Evolutionary conservation across 2,888 invertebrate species (phyloP).

Genomic region (Eubasilissa splendida): DNA sequence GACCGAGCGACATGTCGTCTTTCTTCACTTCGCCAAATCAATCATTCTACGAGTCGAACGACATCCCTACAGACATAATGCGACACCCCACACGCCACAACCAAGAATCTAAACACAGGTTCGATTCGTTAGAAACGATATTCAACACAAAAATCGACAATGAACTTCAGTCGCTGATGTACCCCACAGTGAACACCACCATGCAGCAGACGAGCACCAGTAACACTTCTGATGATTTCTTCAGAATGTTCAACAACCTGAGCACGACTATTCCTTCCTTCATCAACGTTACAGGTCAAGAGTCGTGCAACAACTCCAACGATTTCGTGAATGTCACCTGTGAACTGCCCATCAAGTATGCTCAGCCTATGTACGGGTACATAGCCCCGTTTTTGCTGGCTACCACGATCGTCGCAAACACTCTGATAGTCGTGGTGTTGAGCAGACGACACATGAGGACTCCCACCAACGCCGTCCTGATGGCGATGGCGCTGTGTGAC

Average conservation of each 20-base stretch:
- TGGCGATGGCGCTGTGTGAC: constrained; percentile 97
- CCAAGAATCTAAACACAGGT: constrained; percentile 31
- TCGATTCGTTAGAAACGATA: constrained; percentile 34
- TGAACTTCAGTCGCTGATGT: constrained; percentile 34
- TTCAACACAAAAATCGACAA: constrained; percentile 33
- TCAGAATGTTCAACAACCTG: background rate
- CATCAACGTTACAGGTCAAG: constrained; percentile 33
- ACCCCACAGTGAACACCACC: constrained; percentile 13
- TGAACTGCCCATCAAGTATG: constrained; percentile 78
- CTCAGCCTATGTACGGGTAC: constrained; percentile 82
- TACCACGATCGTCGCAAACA: constrained; percentile 92
- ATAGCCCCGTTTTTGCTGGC: constrained; percentile 88
- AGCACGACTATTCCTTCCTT: constrained; percentile 6
- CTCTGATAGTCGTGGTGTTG: constrained; percentile 91
- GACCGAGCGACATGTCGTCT: constrained; percentile 19
- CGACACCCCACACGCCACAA: constrained; percentile 41
- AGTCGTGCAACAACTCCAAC: constrained; percentile 18
- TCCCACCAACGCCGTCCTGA: constrained; percentile 92
- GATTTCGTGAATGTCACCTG: constrained; percentile 75
- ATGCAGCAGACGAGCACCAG: background rate
- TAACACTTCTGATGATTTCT: constrained; percentile 14
- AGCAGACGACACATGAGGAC: constrained; percentile 93
- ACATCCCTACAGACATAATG: constrained; percentile 23
- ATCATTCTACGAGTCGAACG: constrained; percentile 43
- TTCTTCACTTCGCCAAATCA: constrained; percentile 18